Conservation (phyloP, 1,140 invertebrate genomes). For the Bombus turneri region DNA sequence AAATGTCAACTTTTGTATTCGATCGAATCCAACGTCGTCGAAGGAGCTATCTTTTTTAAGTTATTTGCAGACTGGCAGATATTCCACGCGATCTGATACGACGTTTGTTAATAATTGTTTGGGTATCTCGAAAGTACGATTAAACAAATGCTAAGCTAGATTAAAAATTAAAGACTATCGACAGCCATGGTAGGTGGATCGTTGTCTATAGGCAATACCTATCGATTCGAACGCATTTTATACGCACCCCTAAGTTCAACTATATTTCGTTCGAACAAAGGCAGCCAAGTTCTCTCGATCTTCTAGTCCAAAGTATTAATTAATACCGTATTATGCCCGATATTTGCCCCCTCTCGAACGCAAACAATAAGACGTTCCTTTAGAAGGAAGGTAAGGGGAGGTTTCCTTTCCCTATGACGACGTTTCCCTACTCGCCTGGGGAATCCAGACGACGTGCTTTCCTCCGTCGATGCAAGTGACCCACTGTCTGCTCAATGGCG, state of each 20-base stretch:
- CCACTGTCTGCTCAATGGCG: slow-evolving; percentile 51
- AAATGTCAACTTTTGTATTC: background rate
- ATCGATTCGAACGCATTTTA: background rate
- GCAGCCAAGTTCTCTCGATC: background rate
- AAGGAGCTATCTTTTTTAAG: background rate
- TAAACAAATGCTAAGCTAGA: too few species aligned
- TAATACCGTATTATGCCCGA: slow-evolving; percentile 39
- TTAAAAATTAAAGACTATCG: background rate
- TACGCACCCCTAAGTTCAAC: background rate
- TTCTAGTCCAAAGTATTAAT: slow-evolving; percentile 14
- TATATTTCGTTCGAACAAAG: background rate
- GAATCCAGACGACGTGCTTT: slow-evolving; percentile 34
- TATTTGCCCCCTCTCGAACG: background rate
- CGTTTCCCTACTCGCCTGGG: background rate
- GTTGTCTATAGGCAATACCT: too few species aligned
- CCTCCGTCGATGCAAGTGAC: slow-evolving; percentile 58
- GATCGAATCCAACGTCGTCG: background rate
- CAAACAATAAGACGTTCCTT: slow-evolving; percentile 21
- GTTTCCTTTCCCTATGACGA: slow-evolving; percentile 12
- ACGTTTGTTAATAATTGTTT: too few species aligned
- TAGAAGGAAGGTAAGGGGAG: background rate
- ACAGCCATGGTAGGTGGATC: background rate
- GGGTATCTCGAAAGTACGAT: background rate
- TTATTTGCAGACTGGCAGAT: too few species aligned
- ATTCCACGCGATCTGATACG: too few species aligned